Evolutionary conservation across 2,797 vertebrate genomes (phyloP).

Genomic region (Syngnathus acus): DNA sequence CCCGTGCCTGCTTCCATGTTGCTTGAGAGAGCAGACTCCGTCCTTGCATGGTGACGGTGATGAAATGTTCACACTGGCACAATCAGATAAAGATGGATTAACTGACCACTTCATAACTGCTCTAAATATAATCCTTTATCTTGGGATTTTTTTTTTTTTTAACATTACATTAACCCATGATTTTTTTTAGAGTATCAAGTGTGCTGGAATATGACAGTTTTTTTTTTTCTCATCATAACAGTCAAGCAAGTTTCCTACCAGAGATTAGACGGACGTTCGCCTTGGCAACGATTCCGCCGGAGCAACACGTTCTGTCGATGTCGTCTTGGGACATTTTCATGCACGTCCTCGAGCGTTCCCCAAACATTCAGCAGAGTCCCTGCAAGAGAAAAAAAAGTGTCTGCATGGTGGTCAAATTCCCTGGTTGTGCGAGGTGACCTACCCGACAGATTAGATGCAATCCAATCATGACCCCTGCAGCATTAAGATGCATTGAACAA

Average conservation of each 20-base stretch:
- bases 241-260: slow-evolving; percentile 29
- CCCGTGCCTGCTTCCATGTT: neutral
- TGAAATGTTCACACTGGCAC: neutral
- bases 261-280: slow-evolving; percentile 10
- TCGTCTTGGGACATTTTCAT: neutral
- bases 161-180: neutral
- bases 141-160: neutral
- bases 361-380: neutral
- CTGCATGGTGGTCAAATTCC: neutral
- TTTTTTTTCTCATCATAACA: too few relatives aligned
- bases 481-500: neutral
- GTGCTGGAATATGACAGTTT: neutral
- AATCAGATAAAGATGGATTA: neutral
- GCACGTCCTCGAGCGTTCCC: slow-evolving; percentile 14
- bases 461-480: slow-evolving; percentile 41
- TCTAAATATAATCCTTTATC: neutral
- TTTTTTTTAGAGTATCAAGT: neutral
- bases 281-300: slow-evolving; percentile 1
- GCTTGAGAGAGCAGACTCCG: neutral
- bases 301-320: neutral
- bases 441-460: slow-evolving; percentile 55
- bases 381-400: neutral
- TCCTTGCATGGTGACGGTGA: neutral
- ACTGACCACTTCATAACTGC: neutral
- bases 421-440: neutral